phyloP scores from a whole-genome alignment of 2,797 vertebrate genomes.

The Helostoma temminkii region DNA sequence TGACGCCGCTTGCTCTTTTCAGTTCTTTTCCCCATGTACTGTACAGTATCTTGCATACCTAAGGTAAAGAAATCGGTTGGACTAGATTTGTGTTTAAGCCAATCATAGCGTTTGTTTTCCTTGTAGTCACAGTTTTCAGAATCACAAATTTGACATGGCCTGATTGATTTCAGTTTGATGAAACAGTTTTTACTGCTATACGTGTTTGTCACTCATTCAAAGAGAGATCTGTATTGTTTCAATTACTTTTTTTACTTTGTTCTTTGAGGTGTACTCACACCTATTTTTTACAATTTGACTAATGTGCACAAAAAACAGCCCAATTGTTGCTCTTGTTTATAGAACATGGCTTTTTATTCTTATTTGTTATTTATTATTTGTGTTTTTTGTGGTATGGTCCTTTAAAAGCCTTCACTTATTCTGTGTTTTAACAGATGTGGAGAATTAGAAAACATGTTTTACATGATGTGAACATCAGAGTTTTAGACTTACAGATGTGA shows the following conservation, averaged over 20 bases:
- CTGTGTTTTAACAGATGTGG: background rate
- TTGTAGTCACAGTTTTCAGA: background rate
- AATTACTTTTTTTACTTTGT: no score
- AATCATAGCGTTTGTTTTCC: constrained; percentile 30
- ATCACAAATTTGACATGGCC: constrained; percentile 15
- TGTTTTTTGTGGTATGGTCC: no score
- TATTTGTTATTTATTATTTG: no score
- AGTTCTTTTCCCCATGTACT: constrained; percentile 18
- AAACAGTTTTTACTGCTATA: background rate
- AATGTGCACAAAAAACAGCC: no score
- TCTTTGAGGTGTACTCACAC: no score
- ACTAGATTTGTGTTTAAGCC: constrained; percentile 34
- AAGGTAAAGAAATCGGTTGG: constrained; percentile 45
- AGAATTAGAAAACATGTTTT: constrained; percentile 15
- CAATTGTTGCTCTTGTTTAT: no score
- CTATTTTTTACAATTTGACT: no score
- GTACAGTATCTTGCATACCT: constrained; percentile 17
- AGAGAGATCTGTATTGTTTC: background rate
- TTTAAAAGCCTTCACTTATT: background rate
- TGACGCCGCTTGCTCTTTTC: constrained; percentile 60
- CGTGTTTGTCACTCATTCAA: background rate
- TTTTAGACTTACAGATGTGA: constrained; percentile 9
- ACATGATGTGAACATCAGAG: constrained; percentile 27
- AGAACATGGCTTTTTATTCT: no score
- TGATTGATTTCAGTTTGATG: constrained; percentile 9